Base-by-base conservation (phyloP, 2,113 vertebrate species). In the Piprites chloris region DNA sequence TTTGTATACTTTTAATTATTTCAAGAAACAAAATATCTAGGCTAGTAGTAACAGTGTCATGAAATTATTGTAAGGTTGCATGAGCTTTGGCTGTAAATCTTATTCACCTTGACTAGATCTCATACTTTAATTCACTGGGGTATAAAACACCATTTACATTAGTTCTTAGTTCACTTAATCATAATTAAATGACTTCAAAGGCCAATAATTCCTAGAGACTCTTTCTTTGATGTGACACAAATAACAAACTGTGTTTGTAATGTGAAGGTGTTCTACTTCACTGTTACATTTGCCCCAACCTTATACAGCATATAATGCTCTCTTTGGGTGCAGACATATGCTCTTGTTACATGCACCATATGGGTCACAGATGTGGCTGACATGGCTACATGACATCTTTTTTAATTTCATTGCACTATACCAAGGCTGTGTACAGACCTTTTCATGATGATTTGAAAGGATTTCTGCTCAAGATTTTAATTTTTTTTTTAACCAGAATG, bases 161-260 rank as follows among this genome's bases (percentile, higher is more conserved):
- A 96, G 85, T 96, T 97, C 95, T 98, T 96, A 96, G 94, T 98
- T 98, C 98, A 97, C 97, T 98, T 97, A 98, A 97, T 98, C 97
- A 97, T 98, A 98, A 98, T 98, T 98, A 98, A 98, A 97, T 98
- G 15, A 98, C 98, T 97, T 97, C 96, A 97, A 97, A 97, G 96
- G 93, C 96, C 87, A 98, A 92, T 98, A 98, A 98, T 97, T 98
- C 95, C 59, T 96, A 44, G 94, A 96, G 91, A 83, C 83, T 85
- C 85, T 97, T 89, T 90, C 97, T 98, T 98, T 98, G 97, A 98
- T 97, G 98, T 98, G 97, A 97, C 96, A 98, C 94, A 97, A 97
- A 97, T 97, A 98, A 97, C 97, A 97, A 98, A 98, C 97, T 93
- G 91, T 86, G 91, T 97, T 97, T 90, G 96, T 97, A 93, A 96